Conservation (phyloP, 2,113 vertebrate genomes). For the Forbesichthys papilliferus region DNA sequence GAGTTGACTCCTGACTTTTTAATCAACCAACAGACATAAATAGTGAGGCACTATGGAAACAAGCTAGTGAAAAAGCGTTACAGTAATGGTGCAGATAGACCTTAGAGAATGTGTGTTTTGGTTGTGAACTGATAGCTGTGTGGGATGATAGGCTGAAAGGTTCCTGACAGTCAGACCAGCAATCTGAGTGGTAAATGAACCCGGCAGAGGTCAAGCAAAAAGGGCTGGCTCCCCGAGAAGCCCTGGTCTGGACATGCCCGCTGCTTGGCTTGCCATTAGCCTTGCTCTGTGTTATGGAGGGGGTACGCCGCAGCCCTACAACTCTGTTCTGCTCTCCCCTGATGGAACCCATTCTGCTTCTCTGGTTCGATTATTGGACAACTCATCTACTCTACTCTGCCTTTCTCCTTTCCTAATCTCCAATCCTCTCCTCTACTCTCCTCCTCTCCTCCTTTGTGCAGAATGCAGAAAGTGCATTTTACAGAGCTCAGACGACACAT, state of each 20-base stretch:
- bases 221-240: slow-evolving; percentile 25
- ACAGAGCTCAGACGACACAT: slow-evolving; percentile 53
- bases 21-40: slow-evolving; percentile 14
- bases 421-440: neutral
- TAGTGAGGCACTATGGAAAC: slow-evolving; percentile 5
- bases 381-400: too few species aligned
- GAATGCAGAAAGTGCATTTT: slow-evolving; percentile 25
- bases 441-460: slow-evolving; percentile 2
- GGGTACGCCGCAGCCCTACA: slow-evolving; percentile 20
- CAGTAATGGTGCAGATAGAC: neutral
- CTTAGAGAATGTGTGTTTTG: slow-evolving; percentile 23
- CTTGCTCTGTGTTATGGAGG: neutral
- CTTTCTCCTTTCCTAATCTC: slow-evolving; percentile 26
- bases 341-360: slow-evolving; percentile 34
- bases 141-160: slow-evolving; percentile 17
- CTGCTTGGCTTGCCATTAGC: slow-evolving; percentile 43
- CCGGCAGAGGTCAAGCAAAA: slow-evolving; percentile 44
- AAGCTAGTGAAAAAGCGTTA: slow-evolving; percentile 5
- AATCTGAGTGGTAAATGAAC: slow-evolving; percentile 43
- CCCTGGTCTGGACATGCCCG: slow-evolving; percentile 15
- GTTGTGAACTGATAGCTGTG: slow-evolving; percentile 24
- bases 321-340: slow-evolving; percentile 16
- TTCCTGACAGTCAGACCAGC: slow-evolving; percentile 1
- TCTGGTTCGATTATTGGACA: slow-evolving; percentile 43
- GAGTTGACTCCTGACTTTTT: slow-evolving; percentile 16